These are phyloP conservation scores for Tenthredo mesomela DNA, from an alignment of 2,888 invertebrate species.

Conservation along the genomic window DNA sequence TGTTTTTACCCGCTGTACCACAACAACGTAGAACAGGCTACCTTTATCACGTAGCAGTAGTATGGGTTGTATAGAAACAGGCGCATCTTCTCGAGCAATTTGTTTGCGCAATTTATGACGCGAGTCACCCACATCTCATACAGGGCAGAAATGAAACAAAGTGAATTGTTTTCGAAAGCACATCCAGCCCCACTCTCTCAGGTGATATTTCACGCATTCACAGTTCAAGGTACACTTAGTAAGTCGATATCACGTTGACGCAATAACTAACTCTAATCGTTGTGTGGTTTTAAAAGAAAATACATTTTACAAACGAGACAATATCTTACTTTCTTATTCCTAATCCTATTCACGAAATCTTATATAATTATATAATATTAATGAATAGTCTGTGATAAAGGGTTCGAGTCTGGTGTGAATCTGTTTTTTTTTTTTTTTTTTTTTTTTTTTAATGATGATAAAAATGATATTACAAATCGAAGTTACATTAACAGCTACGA, in stretches of 20 bases:
- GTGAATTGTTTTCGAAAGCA: conserved; percentile 49
- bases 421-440: not conserved
- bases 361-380: not conserved
- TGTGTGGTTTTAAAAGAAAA: not conserved
- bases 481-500: not conserved
- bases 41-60: not conserved
- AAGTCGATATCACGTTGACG: not conserved
- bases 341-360: not conserved
- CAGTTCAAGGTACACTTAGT: conserved; percentile 17
- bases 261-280: not conserved
- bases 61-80: conserved; percentile 6
- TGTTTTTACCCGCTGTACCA: not conserved
- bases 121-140: not conserved
- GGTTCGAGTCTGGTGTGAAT: not conserved
- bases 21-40: not conserved
- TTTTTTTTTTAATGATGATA: not conserved
- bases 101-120: not conserved
- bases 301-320: not conserved
- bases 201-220: conserved; percentile 1
- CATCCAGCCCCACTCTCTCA: not conserved
- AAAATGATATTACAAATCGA: not conserved
- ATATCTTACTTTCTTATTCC: not conserved
- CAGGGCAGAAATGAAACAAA: not conserved
- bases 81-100: not conserved
- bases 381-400: not conserved